Percentiles rank a stretch among this genome's conserved stretches.
These are phyloP conservation scores for Dendrocincla fuliginosa DNA, from an alignment of 2,797 vertebrate species.

Conservation along the genomic window DNA sequence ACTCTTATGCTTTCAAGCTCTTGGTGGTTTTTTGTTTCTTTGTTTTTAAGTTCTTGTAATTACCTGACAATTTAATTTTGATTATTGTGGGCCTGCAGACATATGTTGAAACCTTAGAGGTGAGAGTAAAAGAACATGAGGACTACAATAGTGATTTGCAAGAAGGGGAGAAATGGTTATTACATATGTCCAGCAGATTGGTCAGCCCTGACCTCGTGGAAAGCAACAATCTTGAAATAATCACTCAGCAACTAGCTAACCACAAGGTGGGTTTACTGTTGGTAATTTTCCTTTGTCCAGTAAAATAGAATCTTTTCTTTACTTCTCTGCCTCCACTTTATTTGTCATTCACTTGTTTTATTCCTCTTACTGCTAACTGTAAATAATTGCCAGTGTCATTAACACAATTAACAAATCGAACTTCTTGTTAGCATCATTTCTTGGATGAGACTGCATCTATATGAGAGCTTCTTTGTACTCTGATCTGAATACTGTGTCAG, in stretches of 20 bases:
- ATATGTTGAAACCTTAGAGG: conserved; percentile 82
- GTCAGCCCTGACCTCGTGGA: conserved; percentile 89
- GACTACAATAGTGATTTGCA: conserved; percentile 91
- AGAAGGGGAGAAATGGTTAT: conserved; percentile 94
- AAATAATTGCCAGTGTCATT: not conserved
- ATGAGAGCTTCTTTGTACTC: not conserved
- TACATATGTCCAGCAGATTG: conserved; percentile 95
- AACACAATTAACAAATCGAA: not conserved
- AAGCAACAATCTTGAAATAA: conserved; percentile 85
- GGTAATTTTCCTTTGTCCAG: not conserved
- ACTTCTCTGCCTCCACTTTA: not conserved
- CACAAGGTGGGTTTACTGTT: conserved; percentile 86
- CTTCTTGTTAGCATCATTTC: not conserved
- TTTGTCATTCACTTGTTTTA: not conserved
- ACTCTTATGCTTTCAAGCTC: not conserved
- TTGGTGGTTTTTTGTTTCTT: not conserved
- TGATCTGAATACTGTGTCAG: not conserved
- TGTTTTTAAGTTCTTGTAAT: not conserved
- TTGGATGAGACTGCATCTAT: not conserved
- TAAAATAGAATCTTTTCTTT: not conserved
- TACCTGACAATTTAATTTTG: not conserved
- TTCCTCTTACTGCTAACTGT: not conserved
- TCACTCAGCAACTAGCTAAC: conserved; percentile 91
- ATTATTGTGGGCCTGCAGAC: conserved; percentile 68
- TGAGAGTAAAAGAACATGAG: conserved; percentile 91